phyloP scores from a whole-genome alignment of 1,140 invertebrate genomes.

The Oedothorax gibbosus region DNA sequence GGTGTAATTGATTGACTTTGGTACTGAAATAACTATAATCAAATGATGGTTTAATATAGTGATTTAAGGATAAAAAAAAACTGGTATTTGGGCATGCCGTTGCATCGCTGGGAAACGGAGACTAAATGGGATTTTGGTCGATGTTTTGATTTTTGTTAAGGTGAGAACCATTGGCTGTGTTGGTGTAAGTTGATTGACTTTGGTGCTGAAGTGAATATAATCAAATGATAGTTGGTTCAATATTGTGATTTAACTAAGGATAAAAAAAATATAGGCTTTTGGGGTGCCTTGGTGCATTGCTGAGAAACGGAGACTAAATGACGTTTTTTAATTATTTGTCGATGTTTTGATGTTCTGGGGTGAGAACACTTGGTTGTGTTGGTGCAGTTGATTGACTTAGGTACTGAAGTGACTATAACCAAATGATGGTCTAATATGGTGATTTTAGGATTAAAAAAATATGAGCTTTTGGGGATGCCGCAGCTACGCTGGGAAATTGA shows the following conservation, averaged over 20 bases:
- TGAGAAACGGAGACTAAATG: background rate
- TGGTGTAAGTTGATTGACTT: background rate
- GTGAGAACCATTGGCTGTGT: background rate
- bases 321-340: background rate
- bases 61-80: too few relatives aligned
- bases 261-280: background rate
- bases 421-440: too few relatives aligned
- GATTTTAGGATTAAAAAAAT: too few relatives aligned
- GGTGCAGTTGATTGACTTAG: background rate
- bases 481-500: background rate
- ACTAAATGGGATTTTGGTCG: too few relatives aligned
- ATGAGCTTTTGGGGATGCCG: slow-evolving; percentile 23
- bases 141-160: background rate
- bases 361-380: background rate
- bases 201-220: background rate
- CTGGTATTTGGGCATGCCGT: slow-evolving; percentile 17
- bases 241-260: too few relatives aligned
- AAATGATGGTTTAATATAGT: too few relatives aligned
- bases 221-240: too few relatives aligned
- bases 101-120: background rate
- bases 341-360: background rate
- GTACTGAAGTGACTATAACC: too few relatives aligned
- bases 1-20: background rate
- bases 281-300: slow-evolving; percentile 2
- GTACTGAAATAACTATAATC: too few relatives aligned